Conservation (phyloP, 2,113 vertebrate genomes). For the Leuciscus idus region DNA sequence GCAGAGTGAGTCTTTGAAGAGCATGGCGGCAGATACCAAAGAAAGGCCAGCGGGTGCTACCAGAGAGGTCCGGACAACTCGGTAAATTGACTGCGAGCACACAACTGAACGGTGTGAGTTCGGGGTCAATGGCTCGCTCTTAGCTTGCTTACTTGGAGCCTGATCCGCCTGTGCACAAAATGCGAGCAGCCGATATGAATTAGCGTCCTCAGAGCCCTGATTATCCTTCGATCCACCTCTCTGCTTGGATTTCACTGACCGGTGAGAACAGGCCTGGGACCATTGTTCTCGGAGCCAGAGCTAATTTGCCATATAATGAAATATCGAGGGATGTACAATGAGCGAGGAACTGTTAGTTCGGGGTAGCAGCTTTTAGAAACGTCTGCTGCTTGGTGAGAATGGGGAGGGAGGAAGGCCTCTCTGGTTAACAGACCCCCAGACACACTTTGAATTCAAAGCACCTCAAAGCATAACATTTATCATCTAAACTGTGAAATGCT, state of each 20-base stretch:
- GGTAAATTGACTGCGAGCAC: conserved; percentile 14
- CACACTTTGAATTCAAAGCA: conserved; percentile 57
- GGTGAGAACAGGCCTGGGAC: conserved; percentile 44
- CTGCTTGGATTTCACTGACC: not conserved
- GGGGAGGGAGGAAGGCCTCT: conserved; percentile 40
- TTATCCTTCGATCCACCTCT: conserved; percentile 68
- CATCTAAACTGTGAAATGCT: conserved; percentile 65
- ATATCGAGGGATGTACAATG: conserved; percentile 53
- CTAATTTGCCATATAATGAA: conserved; percentile 71
- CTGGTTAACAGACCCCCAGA: conserved; percentile 61
- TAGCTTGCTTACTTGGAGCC: conserved; percentile 59
- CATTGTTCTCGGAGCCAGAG: conserved; percentile 55
- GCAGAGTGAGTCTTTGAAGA: not conserved
- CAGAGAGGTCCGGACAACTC: conserved; percentile 13
- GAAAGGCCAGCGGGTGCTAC: not conserved
- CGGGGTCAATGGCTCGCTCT: conserved; percentile 52
- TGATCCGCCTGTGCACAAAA: conserved; percentile 54
- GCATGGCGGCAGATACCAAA: not conserved
- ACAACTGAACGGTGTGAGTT: conserved; percentile 59
- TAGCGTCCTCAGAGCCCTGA: conserved; percentile 62
- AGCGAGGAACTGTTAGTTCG: conserved; percentile 52
- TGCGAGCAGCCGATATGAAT: conserved; percentile 61
- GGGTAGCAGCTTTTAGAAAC: conserved; percentile 60
- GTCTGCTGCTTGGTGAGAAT: conserved; percentile 23
- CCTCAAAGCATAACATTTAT: conserved; percentile 58